Evolutionary conservation across 2,888 invertebrate species (phyloP), one percentile per base, ranked within the genome.

Genomic region (Pyrrhosoma nymphula): DNA sequence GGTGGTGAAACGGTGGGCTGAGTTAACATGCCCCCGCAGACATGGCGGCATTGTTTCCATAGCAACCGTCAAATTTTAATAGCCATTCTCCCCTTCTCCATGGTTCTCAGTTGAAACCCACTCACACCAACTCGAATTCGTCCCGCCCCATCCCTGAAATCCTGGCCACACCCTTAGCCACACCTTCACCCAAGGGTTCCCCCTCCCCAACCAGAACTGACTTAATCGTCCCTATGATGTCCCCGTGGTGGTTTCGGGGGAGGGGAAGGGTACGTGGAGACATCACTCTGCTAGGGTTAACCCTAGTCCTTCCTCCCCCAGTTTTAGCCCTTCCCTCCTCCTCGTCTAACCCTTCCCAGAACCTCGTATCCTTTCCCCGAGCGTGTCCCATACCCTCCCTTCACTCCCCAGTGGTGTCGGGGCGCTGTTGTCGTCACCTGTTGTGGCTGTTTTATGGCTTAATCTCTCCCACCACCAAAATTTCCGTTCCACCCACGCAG

Each of bases 361-460:
- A 6, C 16, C 14, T 18, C 82, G 16, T 14, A 30, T n/a, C 82
- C 35, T n/a, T 35, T 16, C 30, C 0, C 82, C 30, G 2, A 16
- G 14, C 88, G 88, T 39, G 39, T 23, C 26, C 47, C 60, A 60
- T 20, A 20, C 55, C n/a, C 55, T 56, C 56, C 16, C 89, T 47
- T 23, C 89, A 55, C 47, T 56, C n/a, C 89, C n/a, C 56, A 26
- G 55, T 0, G 12, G 26, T 89, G 89, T n/a, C 55, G 30, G 55
- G 14, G 89, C 89, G 89, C 89, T 26, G 55, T 89, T 89, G 89
- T 89, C 89, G 56, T 89, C 89, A 89, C 89, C 89, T 89, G 89
- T 89, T 89, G 89, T 89, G 89, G 89, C 89, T 55, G 56, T 89
- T 89, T 89, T 89, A 89, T 55, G 89, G 89, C 89, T n/a, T 89